These are phyloP conservation scores for Brachypterus glaber DNA, from an alignment of 2,888 invertebrate species.

Conservation along the genomic window DNA sequence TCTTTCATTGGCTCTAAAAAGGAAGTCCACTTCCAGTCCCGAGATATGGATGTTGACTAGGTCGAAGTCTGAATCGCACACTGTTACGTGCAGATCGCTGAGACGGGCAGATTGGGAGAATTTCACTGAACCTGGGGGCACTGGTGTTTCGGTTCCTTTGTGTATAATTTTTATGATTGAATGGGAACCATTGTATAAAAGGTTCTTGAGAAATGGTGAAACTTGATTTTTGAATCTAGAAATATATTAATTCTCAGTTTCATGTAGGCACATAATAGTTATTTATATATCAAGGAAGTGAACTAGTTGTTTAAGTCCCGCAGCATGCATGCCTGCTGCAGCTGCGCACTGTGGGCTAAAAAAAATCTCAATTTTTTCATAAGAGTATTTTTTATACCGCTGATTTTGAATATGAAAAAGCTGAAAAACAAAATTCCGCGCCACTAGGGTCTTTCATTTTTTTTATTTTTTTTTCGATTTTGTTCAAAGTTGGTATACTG, in stretches of 20 bases:
- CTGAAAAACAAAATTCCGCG: too few relatives aligned
- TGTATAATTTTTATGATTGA: slow-evolving; percentile 23
- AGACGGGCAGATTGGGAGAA: slow-evolving; percentile 59
- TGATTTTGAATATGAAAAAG: too few relatives aligned
- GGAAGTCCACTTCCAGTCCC: slow-evolving; percentile 64
- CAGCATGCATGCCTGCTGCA: too few relatives aligned
- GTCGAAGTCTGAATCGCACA: slow-evolving; percentile 63
- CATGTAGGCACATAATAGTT: too few relatives aligned
- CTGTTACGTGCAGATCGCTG: slow-evolving; percentile 51
- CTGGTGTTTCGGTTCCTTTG: slow-evolving; percentile 50
- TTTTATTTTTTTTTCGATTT: too few relatives aligned
- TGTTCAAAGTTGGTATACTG: too few relatives aligned
- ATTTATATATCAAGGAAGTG: too few relatives aligned
- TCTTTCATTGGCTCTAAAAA: slow-evolving; percentile 67
- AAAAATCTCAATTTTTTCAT: too few relatives aligned
- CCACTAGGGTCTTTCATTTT: too few relatives aligned
- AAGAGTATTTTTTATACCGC: too few relatives aligned
- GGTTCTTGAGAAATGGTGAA: slow-evolving; percentile 26
- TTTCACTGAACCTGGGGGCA: slow-evolving; percentile 66
- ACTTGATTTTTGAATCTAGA: slow-evolving; percentile 26
- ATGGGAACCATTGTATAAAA: slow-evolving; percentile 24
- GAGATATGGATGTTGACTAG: slow-evolving; percentile 56
- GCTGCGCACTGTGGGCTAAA: too few relatives aligned
- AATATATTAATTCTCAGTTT: slow-evolving; percentile 6
- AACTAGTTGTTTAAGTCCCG: too few relatives aligned